Evolutionary conservation across 2,888 invertebrate genomes (phyloP), one percentile per base, ranked within the genome.

Genomic region (Venustoraphidia nigricollis): DNA sequence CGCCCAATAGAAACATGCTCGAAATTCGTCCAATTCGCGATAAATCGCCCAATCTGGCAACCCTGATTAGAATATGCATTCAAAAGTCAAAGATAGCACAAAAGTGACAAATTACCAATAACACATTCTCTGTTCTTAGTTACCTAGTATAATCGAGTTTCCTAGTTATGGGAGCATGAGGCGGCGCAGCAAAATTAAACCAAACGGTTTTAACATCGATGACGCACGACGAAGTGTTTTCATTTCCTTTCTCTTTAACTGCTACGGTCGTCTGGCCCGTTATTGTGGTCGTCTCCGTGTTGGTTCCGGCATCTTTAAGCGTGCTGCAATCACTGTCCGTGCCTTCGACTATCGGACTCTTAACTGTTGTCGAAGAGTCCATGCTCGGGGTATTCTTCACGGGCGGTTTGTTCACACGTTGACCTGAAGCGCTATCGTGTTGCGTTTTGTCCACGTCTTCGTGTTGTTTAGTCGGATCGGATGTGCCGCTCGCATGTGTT

Each of bases 111-210:
- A n/a, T n/a, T n/a, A n/a, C n/a, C 34, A 10, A 43, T 5, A 27
- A 27, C 27, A 27, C 3, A 27, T 27, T 27, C 27, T 27, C 3
- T 27, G 27, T 3, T 6, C 27, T 5, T 27, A 27, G 6, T 27
- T 63, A 84, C 83, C 87, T 81, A 0, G 94, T 94, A 59, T 87
- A 92, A 64, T 95, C 94, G 56, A 95, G 91, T 69, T 93, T 93
- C 55, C 89, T 77, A 0, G 93, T 93, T 44, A 93, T 93, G 0
- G 94, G 92, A 2, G 92, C 89, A 52, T 91, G 79, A 0, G 95
- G 95, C 0, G 96, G 95, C 1, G 96, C 95, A 6, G 96, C 95
- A 68, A 96, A 96, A 65, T 95, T 95, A 59, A 96, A 92, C 95
- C 95, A 96, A 41, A 93, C 86, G 0, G 87, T 81, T 63, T 87